These are phyloP conservation scores for Cinclus cinclus DNA, from an alignment of 2,113 vertebrate genomes.

Conservation along the genomic window DNA sequence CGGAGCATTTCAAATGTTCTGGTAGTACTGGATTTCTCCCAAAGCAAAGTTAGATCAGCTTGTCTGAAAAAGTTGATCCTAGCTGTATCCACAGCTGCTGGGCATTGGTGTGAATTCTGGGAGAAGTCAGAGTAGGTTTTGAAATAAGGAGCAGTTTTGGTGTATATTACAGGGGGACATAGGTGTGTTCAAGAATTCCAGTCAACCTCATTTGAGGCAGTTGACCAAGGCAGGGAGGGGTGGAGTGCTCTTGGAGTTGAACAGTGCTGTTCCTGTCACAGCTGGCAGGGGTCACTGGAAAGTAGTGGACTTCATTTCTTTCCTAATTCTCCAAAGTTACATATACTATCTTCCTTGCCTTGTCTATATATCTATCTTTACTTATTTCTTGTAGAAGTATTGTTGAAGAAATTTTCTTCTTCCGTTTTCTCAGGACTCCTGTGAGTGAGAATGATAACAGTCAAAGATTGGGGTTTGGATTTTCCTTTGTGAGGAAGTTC, in stretches of 20 bases:
- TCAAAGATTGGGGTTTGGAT: not conserved
- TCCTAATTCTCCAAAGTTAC: not conserved
- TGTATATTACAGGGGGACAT: not conserved
- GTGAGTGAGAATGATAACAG: not conserved
- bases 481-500: not conserved
- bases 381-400: not conserved
- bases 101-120: not conserved
- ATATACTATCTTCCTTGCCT: not conserved
- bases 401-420: not conserved
- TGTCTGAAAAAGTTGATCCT: not conserved
- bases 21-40: not conserved
- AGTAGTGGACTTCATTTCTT: not conserved
- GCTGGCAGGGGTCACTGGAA: slow-evolving; percentile 62
- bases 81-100: not conserved
- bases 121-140: not conserved
- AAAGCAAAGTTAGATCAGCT: not conserved
- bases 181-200: not conserved
- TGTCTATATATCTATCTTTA: not conserved
- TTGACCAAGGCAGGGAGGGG: not conserved
- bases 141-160: not conserved
- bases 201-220: accelerated
- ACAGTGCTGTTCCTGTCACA: slow-evolving; percentile 18
- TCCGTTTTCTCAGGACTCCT: not conserved
- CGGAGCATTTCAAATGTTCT: not conserved
- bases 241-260: not conserved